Base-by-base conservation (phyloP, 2,888 invertebrate genomes). In the Hedya salicella region DNA sequence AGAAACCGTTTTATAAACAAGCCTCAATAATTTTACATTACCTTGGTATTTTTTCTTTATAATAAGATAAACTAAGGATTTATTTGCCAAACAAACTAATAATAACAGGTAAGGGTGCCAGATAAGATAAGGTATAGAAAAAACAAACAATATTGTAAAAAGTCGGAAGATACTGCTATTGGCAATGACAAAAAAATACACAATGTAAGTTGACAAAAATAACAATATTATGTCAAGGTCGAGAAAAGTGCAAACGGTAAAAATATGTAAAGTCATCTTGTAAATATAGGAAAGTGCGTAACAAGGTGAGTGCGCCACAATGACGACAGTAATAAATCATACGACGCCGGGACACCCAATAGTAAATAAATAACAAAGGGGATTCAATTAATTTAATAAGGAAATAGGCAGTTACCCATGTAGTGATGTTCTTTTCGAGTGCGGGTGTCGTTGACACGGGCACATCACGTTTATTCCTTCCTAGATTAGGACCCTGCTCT, bases 361-460 rank as follows among this genome's bases (percentile, higher is more conserved):
- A 68, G 69, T 73, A 68, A 69, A 75, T 75, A 78, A 74, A 72
- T 75, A 69, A 82, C 77, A 82, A 82, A 82, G 81, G 79, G 80
- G 79, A 80, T 70, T 67, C 72, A 78, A 75, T 69, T 68, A 75
- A 76, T 74, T 71, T 83, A 86, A 85, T 82, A 81, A 83, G 83
- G 83, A 86, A 81, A 81, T 78, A 69, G 67, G 74, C 76, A 71
- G 74, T 87, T 89, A 93, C 92, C 92, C 91, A 91, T 80, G 91
- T 90, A 83, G 87, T 92, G 69, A 90, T 88, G 75, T 91, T 91
- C 82, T 85, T 88, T 73, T 80, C 77, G 64, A 81, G 71, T 44
- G 76, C 74, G 64, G 87, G 81, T 69, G 85, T 74, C 69, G 86
- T 78, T 70, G 86, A 71, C 62, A 74, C 68, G 30, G 73, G 72